Base-by-base conservation (phyloP, 2,888 invertebrate species). In the Plebejus melissa region DNA sequence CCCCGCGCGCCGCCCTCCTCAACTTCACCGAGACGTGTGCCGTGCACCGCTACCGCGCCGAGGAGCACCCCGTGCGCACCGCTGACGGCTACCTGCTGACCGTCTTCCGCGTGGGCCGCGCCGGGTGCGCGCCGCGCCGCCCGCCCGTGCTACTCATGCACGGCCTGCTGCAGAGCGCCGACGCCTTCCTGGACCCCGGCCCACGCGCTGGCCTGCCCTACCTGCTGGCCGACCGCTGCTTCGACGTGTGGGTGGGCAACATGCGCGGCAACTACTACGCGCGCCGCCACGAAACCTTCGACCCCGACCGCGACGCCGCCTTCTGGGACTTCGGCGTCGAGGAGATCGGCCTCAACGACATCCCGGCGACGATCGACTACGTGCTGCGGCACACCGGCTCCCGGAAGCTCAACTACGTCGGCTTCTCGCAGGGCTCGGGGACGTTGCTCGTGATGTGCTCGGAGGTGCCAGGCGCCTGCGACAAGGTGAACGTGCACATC, bases 351-450 rank as follows among this genome's bases (percentile, higher is more conserved):
- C 84, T 89, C 36, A 95, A 94, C 80, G 98, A 98, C 84, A 81
- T 98, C 1, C 97, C 98, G 1, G 96, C 96, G 0, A 84, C 85
- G 60, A 82, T 90, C 0, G 89, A 91, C 74, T 87, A 88, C 69
- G 84, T 91, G 1, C 76, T 91, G 6, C 77, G 84, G 0, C 77
- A 83, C 4, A 89, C 90, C 0, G 80, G 80, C 1, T 77, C 79
- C 1, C 77, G 81, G 0, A 88, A 85, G 58, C 74, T 91, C 54
- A 90, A 88, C 69, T 90, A 87, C 54, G 95, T 96, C 5, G 98
- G 97, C 0, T 97, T 97, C 83, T 97, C 97, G 0, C 95, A 95
- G 85, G 98, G 97, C 7, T 95, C 95, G 0, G 95, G 95, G 0
- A 87, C 89, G 3, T 96, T 95, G 81, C 95, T 94, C 83, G 94